These are phyloP conservation scores for Aelia acuminata DNA, from an alignment of 2,888 invertebrate genomes.

Conservation along the genomic window DNA sequence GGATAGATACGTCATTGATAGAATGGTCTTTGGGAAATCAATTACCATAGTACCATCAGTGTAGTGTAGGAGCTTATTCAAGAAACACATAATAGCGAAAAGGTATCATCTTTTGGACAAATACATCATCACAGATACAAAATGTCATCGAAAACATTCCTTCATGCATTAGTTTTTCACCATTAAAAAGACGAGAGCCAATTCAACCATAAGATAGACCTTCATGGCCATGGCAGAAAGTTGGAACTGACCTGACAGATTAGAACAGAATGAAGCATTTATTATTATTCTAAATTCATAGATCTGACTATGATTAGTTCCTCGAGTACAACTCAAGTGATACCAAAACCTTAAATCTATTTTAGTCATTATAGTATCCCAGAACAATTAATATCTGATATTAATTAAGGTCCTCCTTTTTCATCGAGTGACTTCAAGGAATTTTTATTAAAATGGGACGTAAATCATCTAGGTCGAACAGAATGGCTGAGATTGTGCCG, in stretches of 20 bases:
- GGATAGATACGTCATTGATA: neutral
- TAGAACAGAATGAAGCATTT: too few relatives aligned
- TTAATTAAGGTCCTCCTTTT: conserved; percentile 63
- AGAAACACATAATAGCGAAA: neutral
- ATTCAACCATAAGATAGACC: neutral
- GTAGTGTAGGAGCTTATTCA: neutral
- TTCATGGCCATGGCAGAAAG: neutral
- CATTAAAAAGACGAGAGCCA: neutral
- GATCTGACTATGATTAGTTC: too few relatives aligned
- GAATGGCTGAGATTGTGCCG: too few relatives aligned
- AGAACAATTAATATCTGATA: neutral
- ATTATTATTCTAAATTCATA: too few relatives aligned
- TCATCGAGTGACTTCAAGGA: too few relatives aligned
- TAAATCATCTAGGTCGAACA: too few relatives aligned
- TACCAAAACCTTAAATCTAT: neutral
- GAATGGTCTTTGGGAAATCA: neutral
- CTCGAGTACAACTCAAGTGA: too few relatives aligned
- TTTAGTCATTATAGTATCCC: neutral
- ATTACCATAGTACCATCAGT: neutral
- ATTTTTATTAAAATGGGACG: too few relatives aligned
- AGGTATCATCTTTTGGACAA: neutral
- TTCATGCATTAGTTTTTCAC: neutral
- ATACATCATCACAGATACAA: neutral
- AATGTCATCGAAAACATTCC: neutral
- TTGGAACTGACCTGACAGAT: neutral